A percentile compares a stretch with the other conserved stretches of the same genome.
phyloP scores from a whole-genome alignment of 2,888 invertebrate genomes.

The Drosophila rubida region DNA sequence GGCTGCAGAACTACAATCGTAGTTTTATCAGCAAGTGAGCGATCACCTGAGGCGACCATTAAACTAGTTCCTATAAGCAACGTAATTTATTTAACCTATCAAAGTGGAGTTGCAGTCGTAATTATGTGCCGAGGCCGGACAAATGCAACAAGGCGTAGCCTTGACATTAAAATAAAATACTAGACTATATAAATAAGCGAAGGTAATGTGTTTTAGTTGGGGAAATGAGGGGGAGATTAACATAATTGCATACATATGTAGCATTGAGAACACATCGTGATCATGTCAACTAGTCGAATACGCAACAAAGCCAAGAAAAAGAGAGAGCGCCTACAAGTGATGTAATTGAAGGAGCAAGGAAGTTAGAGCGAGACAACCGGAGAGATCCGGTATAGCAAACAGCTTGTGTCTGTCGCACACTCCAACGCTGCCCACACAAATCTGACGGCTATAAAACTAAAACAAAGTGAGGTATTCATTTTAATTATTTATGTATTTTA shows the following conservation, averaged over 20 bases:
- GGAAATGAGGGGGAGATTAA: background rate
- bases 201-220: background rate
- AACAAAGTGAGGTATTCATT: background rate
- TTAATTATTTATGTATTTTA: constrained; percentile 76
- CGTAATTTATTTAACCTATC: constrained; percentile 8
- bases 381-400: background rate
- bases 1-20: constrained; percentile 79
- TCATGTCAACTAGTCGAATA: background rate
- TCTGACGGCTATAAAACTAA: background rate
- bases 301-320: background rate
- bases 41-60: background rate
- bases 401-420: background rate
- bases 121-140: background rate
- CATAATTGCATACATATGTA: background rate
- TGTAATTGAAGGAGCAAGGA: background rate
- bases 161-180: constrained; percentile 13
- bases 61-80: constrained; percentile 14
- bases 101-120: background rate
- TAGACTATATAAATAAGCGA: background rate
- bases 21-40: constrained; percentile 63
- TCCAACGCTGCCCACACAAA: background rate
- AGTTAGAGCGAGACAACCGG: background rate
- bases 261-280: background rate
- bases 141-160: background rate
- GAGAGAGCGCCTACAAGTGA: background rate